Conservation (phyloP, 2,888 invertebrate species). For the Mesodorylaimus sp. region DNA sequence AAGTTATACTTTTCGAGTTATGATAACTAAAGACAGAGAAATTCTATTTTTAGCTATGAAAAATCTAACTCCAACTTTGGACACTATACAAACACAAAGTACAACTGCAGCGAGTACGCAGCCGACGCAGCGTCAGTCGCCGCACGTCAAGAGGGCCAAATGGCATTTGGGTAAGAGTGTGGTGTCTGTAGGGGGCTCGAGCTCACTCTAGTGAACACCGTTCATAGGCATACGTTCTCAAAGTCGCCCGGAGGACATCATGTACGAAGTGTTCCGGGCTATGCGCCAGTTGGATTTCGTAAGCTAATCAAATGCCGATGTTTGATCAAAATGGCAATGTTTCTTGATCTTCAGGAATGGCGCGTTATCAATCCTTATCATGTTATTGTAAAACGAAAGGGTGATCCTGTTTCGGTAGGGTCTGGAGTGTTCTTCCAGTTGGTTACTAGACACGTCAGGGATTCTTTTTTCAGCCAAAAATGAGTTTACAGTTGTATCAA, state of each 20-base stretch:
- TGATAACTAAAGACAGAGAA: background rate
- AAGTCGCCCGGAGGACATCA: constrained; percentile 95
- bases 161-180: constrained; percentile 67
- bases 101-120: constrained; percentile 5
- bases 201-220: background rate
- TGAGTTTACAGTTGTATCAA: constrained; percentile 96
- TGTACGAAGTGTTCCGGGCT: constrained; percentile 96
- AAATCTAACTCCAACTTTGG: constrained; percentile 14
- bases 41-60: constrained; percentile 12
- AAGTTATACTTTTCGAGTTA: constrained; percentile 11
- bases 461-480: constrained; percentile 43
- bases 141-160: constrained; percentile 66
- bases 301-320: constrained; percentile 1
- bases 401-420: constrained; percentile 27
- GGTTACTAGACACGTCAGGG: background rate
- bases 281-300: constrained; percentile 89
- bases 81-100: background rate
- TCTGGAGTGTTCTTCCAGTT: background rate
- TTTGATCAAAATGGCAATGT: background rate
- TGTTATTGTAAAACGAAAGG: constrained; percentile 77
- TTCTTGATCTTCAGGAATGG: constrained; percentile 53
- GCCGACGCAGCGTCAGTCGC: constrained; percentile 8
- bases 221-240: constrained; percentile 65
- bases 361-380: constrained; percentile 91
- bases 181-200: background rate